These are phyloP conservation scores for Callitettix versicolor DNA, from an alignment of 1,140 invertebrate genomes.

Conservation along the genomic window DNA sequence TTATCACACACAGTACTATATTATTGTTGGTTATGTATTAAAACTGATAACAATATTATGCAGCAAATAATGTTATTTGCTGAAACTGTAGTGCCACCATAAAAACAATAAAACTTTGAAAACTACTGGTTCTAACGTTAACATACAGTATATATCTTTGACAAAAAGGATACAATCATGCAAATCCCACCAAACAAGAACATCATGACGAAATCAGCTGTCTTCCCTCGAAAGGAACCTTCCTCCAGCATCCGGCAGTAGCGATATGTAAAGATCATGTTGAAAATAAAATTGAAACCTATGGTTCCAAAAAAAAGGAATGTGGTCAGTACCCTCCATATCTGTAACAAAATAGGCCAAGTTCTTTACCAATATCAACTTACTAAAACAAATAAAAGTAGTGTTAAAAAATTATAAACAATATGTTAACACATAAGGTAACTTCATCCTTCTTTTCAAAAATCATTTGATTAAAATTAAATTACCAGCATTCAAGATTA, in stretches of 20 bases:
- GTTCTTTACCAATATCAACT: background rate
- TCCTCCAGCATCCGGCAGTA: constrained; percentile 99
- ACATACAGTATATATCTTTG: background rate
- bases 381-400: too few relatives aligned
- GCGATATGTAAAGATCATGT: constrained; percentile 98
- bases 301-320: constrained; percentile 97
- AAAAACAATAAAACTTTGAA: too few relatives aligned
- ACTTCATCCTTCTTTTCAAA: background rate
- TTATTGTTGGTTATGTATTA: too few relatives aligned
- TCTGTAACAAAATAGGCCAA: constrained; percentile 39
- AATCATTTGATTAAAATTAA: background rate
- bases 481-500: too few relatives aligned
- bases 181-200: constrained; percentile 86
- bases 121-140: too few relatives aligned
- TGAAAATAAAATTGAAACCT: constrained; percentile 98
- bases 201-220: constrained; percentile 98
- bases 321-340: constrained; percentile 93
- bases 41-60: too few relatives aligned
- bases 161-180: constrained; percentile 73
- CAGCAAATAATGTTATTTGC: too few relatives aligned
- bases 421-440: background rate
- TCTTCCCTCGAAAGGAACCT: constrained; percentile 89
- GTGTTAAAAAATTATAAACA: background rate
- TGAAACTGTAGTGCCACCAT: too few relatives aligned
- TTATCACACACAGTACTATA: too few relatives aligned